Evolutionary conservation across 2,113 vertebrate genomes (phyloP), one percentile per base, ranked within the genome.

Genomic region (Leucosticte australis): DNA sequence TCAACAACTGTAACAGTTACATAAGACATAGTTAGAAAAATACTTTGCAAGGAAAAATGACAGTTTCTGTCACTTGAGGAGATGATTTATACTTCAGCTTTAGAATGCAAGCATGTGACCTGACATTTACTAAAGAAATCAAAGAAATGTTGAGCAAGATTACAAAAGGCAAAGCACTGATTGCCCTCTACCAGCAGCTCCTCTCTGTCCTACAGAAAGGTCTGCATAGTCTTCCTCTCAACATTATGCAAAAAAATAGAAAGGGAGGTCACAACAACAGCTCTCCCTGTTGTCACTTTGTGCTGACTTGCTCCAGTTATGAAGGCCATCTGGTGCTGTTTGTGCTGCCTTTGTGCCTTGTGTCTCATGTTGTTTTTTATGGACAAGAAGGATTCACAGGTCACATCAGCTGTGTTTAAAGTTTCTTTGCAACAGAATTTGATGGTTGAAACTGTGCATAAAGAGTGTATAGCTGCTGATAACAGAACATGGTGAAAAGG

Each of bases 31-130:
- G 94, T 70, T 82, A 89, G 90, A 96, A 97, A 97, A 96, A 96
- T 96, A 86, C 92, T 96, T 96, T 97, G 84, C 92, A 94, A 87
- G 78, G 69, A 82, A 90, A 93, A 95, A 73, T 93, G 90, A 96
- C 86, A 93, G 92, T 64, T 78, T 83, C 85, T 96, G 87, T 95
- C 92, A 95, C 73, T 94, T 82, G 62, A 92, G 82, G 88, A 83
- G 90, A 92, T 93, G 90, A 93, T 81, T 96, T 96, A 60, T 94
- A 90, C 57, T 87, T 94, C 77, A 78, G 80, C 49, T 89, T 92
- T 60, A 90, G 73, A 81, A 94, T 35, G 57, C 56, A 86, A 87
- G 60, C 94, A 90, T 68, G 92, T 95, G 88, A 94, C 86, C 79
- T 96, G 93, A 89, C 94, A 94, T 92, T 96, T 89, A 56, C 64